Conservation (phyloP, 2,888 invertebrate species). For the Drosophila gaucha region DNA sequence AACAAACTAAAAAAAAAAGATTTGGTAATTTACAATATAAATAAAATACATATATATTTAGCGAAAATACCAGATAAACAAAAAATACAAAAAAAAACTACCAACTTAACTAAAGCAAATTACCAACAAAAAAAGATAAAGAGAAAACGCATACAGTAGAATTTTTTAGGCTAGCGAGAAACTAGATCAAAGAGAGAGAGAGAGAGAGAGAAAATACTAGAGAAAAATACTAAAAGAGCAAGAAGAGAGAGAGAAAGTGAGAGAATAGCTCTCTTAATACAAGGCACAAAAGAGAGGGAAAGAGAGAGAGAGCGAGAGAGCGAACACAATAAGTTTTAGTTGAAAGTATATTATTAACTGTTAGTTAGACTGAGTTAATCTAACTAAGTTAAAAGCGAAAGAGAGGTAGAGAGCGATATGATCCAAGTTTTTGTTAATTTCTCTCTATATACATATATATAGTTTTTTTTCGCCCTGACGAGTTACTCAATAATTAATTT, state of each 20-base stretch:
- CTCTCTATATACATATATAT: not conserved
- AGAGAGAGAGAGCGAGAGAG: not conserved
- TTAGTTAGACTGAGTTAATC: constrained; percentile 72
- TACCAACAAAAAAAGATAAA: constrained; percentile 28
- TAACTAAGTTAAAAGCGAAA: constrained; percentile 28
- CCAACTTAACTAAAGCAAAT: constrained; percentile 41
- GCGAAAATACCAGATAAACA: constrained; percentile 49
- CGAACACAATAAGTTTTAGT: constrained; percentile 53
- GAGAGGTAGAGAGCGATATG: not conserved
- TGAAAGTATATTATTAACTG: constrained; percentile 65
- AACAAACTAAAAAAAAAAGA: constrained; percentile 17
- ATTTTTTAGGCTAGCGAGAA: constrained; percentile 30
- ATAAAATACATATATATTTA: constrained; percentile 46
- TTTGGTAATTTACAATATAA: constrained; percentile 70
- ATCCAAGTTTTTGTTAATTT: constrained; percentile 7
- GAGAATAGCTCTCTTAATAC: not conserved
- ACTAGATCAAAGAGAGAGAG: constrained; percentile 12
- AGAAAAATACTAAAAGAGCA: too few relatives aligned
- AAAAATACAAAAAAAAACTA: constrained; percentile 37
- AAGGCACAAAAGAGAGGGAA: too few relatives aligned
- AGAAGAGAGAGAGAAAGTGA: not conserved
- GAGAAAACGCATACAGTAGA: constrained; percentile 44
- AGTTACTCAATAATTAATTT: constrained; percentile 41
- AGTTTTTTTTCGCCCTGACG: constrained; percentile 19
- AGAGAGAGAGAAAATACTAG: constrained; percentile 3